Percentiles rank a stretch among this genome's conserved stretches.
Evolutionary conservation across 2,797 vertebrate species (phyloP).

Genomic region (Sebastes elongatus): DNA sequence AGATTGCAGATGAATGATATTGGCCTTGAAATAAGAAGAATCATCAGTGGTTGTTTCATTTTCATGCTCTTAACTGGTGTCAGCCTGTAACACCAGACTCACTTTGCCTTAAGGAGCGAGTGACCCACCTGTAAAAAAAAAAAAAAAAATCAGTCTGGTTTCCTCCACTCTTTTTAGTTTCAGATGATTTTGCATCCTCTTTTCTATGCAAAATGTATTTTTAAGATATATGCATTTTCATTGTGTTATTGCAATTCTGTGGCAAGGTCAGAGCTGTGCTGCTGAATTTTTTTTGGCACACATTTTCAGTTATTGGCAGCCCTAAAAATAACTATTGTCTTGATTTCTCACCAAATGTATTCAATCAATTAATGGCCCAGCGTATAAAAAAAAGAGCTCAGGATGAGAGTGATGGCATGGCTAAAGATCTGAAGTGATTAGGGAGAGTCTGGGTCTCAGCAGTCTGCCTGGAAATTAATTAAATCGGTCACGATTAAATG

Average conservation of each 20-base stretch:
- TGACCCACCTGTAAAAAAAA: conserved; percentile 8
- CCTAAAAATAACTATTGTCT: conserved; percentile 22
- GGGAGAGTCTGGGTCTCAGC: conserved; percentile 58
- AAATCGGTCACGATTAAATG: conserved; percentile 71
- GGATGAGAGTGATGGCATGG: conserved; percentile 59
- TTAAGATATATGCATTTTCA: neutral
- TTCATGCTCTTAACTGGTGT: neutral
- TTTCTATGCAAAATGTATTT: neutral
- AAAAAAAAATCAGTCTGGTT: neutral
- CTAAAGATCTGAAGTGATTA: conserved; percentile 75
- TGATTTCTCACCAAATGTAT: conserved; percentile 38
- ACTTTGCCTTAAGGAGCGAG: neutral
- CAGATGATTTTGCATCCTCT: neutral
- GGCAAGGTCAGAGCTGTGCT: conserved; percentile 33
- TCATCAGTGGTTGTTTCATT: neutral
- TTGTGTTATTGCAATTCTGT: neutral
- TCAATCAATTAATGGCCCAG: conserved; percentile 64
- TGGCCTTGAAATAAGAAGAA: neutral
- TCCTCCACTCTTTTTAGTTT: neutral
- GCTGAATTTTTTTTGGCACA: neutral
- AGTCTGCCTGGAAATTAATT: conserved; percentile 71
- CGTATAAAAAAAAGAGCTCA: conserved; percentile 8
- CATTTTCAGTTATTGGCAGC: neutral
- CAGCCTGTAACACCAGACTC: neutral
- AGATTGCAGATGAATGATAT: conserved; percentile 11